Conservation (phyloP, 2,113 vertebrate species). For the Strigops habroptila region DNA sequence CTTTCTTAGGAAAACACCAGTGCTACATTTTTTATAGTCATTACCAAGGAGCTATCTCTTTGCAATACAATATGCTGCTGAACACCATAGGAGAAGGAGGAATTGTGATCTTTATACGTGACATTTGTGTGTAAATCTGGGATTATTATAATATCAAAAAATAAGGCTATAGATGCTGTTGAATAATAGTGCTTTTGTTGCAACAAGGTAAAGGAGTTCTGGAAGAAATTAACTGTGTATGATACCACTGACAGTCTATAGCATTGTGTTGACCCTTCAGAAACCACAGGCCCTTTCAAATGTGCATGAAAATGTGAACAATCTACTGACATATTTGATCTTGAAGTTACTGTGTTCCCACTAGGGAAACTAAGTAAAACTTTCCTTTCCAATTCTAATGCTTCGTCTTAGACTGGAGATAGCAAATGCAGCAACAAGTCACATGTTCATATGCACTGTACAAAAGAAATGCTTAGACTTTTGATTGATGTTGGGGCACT, state of each 20-base stretch:
- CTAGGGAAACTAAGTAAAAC: neutral
- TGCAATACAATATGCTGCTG: neutral
- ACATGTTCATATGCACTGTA: neutral
- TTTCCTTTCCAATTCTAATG: neutral
- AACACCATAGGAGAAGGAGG: neutral
- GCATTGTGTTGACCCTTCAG: neutral
- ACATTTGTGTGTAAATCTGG: neutral
- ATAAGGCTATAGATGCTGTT: neutral
- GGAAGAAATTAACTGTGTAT: neutral
- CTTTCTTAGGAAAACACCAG: neutral
- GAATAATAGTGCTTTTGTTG: neutral
- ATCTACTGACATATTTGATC: neutral
- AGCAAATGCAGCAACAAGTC: neutral
- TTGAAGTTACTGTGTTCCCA: neutral
- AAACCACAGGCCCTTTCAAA: neutral
- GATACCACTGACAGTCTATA: neutral
- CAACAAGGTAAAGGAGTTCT: neutral
- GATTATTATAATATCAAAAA: neutral
- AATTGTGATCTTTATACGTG: neutral
- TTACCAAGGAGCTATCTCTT: neutral
- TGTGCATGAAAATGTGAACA: neutral
- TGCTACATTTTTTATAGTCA: neutral
- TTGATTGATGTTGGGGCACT: neutral
- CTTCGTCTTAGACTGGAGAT: neutral
- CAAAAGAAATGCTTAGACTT: neutral